Evolutionary conservation across 2,113 vertebrate species (phyloP), one percentile per base, ranked within the genome.

Genomic region (Amblyornis subalaris): DNA sequence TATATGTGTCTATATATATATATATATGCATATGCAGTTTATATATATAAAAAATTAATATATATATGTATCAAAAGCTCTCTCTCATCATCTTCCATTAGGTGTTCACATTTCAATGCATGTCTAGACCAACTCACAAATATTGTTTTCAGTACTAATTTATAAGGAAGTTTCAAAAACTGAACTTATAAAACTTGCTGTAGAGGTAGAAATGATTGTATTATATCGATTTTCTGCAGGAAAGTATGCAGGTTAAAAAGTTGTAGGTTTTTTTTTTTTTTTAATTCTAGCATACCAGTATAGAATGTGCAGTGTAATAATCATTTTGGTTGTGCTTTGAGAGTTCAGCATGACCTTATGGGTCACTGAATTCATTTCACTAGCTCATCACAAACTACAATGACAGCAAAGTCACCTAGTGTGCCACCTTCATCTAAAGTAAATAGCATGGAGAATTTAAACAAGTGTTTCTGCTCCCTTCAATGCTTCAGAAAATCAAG

Each of bases 291-390:
- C 16, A 28, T 82, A 38, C 8, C 54, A 29, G 6, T 50, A 83
- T 73, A 74, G 48, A 95, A 91, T 58, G 22, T 86, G 38, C 28
- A 76, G 14, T 85, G 61, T 79, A 94, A 91, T 96, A 91, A 62
- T 53, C 12, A 29, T 88, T 88, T 95, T 93, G 35, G n/a, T 38
- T 81, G 87, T 58, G 47, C 57, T 90, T 96, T 95, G 73, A 85
- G 73, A 95, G 54, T 91, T 95, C 85, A 86, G n/a, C 58, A 42
- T 88, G 70, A 95, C 71, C 51, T 80, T 71, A 38, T 33, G 50
- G 87, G 61, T 94, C 93, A 93, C 89, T 86, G 96, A 92, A 96
- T 97, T 94, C 33, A 92, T 97, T 96, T 97, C 77, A 79, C 75
- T 89, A 92, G 67, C 79, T 91, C 67, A 96, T 97, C 93, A 95